Conservation (phyloP, 53 echinoderm and acorn worm species). For the Holothuria leucospilota region DNA sequence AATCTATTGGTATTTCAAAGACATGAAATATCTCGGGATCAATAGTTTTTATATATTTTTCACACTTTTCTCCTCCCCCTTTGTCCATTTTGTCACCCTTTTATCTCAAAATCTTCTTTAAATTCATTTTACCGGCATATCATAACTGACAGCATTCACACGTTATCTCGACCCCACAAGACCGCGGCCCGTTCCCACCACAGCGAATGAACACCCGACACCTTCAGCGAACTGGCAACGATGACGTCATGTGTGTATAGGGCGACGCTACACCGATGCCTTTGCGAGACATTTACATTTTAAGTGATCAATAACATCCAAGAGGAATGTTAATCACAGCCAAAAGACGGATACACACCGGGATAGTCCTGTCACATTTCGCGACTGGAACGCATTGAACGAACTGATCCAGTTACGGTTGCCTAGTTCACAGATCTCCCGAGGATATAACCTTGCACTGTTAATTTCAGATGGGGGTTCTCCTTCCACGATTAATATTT, state of each 20-base stretch:
- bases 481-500: constrained; percentile 22
- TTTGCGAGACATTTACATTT: constrained; percentile 44
- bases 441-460: not conserved
- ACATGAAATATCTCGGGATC: no score
- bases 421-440: constrained; percentile 13
- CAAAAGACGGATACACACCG: constrained; percentile 36
- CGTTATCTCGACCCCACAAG: no score
- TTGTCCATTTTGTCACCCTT: no score
- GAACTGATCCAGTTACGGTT: constrained; percentile 32
- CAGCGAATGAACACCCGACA: no score
- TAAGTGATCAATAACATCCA: constrained; percentile 37
- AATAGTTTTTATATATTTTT: no score
- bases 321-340: constrained; percentile 39
- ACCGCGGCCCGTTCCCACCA: no score
- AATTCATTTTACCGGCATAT: no score
- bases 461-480: not conserved
- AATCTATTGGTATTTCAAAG: no score
- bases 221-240: no score
- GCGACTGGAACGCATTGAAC: constrained; percentile 38
- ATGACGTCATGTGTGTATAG: not conserved
- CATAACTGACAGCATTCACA: no score
- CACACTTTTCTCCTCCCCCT: no score
- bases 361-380: constrained; percentile 36
- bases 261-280: constrained; percentile 9
- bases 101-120: no score